Conservation (phyloP, 1,140 invertebrate species). For the Chymomyza costata region DNA sequence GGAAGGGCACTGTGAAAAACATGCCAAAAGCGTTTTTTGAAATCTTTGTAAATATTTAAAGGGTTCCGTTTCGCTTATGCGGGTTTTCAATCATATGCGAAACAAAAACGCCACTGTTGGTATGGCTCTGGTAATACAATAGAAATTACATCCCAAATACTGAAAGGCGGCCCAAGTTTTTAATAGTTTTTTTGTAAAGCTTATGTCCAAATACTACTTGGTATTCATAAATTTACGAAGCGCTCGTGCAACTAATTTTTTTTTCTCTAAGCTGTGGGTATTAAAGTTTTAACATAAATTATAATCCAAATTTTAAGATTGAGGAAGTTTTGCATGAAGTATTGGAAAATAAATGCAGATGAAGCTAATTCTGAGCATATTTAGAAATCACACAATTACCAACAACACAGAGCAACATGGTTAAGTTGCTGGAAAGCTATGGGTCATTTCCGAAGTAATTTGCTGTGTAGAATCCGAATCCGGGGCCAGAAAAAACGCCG, state of each 20-base stretch:
- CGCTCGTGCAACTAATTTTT: constrained; percentile 47
- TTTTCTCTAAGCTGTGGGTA: constrained; percentile 36
- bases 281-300: constrained; percentile 62
- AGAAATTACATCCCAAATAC: background rate
- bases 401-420: too few species aligned
- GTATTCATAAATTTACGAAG: constrained; percentile 72
- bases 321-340: too few species aligned
- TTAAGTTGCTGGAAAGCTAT: too few species aligned
- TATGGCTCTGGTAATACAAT: background rate
- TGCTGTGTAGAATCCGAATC: too few species aligned
- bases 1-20: constrained; percentile 43
- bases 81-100: constrained; percentile 63
- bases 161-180: constrained; percentile 47
- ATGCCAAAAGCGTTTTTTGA: constrained; percentile 70
- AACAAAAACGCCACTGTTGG: constrained; percentile 44
- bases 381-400: too few species aligned
- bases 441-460: too few species aligned
- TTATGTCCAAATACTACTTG: constrained; percentile 67
- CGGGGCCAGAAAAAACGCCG: too few species aligned
- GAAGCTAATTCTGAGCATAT: too few species aligned
- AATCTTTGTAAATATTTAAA: constrained; percentile 74
- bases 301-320: too few species aligned
- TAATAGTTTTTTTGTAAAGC: constrained; percentile 68
- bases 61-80: constrained; percentile 61
- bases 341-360: too few species aligned